Base-by-base conservation (phyloP, 2,797 vertebrate species). In the Enteromius treurensis region DNA sequence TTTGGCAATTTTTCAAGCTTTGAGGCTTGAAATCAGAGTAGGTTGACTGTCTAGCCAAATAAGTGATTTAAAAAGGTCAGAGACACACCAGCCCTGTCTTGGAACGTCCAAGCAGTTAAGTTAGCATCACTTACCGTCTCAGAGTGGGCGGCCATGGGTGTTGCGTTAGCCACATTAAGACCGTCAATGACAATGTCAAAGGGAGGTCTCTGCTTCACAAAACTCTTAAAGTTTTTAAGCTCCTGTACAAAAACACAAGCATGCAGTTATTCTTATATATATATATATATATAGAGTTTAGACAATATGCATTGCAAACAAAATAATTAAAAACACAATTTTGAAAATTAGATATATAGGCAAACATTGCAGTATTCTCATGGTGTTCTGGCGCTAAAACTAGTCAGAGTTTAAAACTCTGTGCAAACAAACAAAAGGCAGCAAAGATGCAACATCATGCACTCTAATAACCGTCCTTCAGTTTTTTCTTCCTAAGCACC, bases 121-220 rank as follows among this genome's bases (percentile, higher is more conserved):
- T 23, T 45, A 19, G 6, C 10, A 53, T 45, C 85, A 93, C 96
- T 97, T 91, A 99, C 98, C 85, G 90, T 95, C 90, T 95, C 90
- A 37, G 97, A 97, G 15, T 88, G 92, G 37, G 79, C 89, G 83
- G 3, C 91, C 84, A 85, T 94, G 85, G 75, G 3, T 47, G 82
- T 91, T 60, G 90, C 81, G 83, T 95, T 95, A 82, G 96, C 96
- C 79, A 98, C 94, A 82, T 99, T 99, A 86, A 99, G 95, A 26
- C 97, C 97, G 78, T 99, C 98, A 5, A 99, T 90, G 45, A 99
- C 96, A 87, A 99, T 93, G 92, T 99, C 97, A 92, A 97, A 99
- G 0, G 95, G 90, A 42, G 95, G 93, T 77, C 68, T 92, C 78
- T 60, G 90, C 89, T 94, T 93, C 88, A 99, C 92, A 91, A 98